A percentile compares a stretch with the other conserved stretches of the same genome.
These are phyloP conservation scores for Micrastur ruficollis DNA, from an alignment of 2,797 vertebrate genomes.

Conservation along the genomic window DNA sequence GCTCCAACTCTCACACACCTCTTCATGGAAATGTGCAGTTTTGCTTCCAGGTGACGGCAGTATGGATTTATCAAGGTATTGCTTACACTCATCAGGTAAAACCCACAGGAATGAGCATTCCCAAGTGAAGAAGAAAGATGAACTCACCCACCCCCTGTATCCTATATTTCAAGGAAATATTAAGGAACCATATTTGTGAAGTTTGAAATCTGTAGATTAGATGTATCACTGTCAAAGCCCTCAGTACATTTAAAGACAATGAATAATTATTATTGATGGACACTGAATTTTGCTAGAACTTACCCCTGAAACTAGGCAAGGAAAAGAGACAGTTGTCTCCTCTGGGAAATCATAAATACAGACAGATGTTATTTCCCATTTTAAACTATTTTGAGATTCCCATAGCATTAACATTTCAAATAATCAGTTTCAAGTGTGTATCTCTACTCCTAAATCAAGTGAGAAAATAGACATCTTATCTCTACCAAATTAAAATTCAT, in stretches of 20 bases:
- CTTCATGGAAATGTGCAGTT: rapidly evolving
- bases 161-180: background rate
- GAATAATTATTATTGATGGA: background rate
- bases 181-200: background rate
- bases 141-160: background rate
- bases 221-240: background rate
- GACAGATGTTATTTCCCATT: background rate
- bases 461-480: background rate
- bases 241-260: background rate
- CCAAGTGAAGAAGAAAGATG: background rate
- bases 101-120: background rate
- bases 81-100: background rate
- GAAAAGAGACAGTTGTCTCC: background rate
- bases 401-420: background rate
- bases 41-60: background rate
- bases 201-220: background rate
- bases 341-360: background rate
- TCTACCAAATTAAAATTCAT: background rate
- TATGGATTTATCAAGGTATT: background rate
- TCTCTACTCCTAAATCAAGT: background rate
- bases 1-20: background rate
- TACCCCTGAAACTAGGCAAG: background rate
- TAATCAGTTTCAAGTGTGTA: slow-evolving; percentile 6
- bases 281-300: background rate
- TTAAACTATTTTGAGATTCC: background rate